phyloP scores from a whole-genome alignment of 2,797 vertebrate genomes.

The Lithobates sylvaticus region DNA sequence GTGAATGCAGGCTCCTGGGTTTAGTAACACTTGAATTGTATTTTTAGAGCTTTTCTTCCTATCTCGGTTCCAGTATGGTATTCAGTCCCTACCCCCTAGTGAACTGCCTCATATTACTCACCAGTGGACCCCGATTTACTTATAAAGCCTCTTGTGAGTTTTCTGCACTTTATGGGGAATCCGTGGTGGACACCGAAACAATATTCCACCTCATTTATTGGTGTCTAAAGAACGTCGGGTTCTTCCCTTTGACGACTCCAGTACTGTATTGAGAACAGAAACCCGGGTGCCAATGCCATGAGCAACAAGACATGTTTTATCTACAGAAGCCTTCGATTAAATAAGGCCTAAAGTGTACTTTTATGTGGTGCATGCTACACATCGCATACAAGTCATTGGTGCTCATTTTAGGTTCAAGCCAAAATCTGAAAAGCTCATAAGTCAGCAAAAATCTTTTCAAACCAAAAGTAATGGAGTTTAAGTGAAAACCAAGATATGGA shows the following conservation, averaged over 20 bases:
- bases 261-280: background rate
- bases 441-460: slow-evolving; percentile 50
- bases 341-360: background rate
- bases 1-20: no score
- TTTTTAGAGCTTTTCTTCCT: no score
- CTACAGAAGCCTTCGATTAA: background rate
- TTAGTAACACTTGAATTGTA: no score
- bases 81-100: no score
- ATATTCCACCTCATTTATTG: background rate
- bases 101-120: background rate
- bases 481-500: background rate
- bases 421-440: slow-evolving; percentile 8
- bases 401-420: slow-evolving; percentile 46
- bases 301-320: no score
- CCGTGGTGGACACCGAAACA: background rate
- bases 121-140: background rate
- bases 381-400: slow-evolving; percentile 40
- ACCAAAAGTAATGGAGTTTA: slow-evolving; percentile 26
- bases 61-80: no score
- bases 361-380: background rate
- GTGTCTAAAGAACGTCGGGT: background rate
- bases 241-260: background rate
- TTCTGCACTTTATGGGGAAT: background rate
- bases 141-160: background rate
- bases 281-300: no score